Evolutionary conservation across 2,113 vertebrate species (phyloP).

Genomic region (Pleuronectes platessa): DNA sequence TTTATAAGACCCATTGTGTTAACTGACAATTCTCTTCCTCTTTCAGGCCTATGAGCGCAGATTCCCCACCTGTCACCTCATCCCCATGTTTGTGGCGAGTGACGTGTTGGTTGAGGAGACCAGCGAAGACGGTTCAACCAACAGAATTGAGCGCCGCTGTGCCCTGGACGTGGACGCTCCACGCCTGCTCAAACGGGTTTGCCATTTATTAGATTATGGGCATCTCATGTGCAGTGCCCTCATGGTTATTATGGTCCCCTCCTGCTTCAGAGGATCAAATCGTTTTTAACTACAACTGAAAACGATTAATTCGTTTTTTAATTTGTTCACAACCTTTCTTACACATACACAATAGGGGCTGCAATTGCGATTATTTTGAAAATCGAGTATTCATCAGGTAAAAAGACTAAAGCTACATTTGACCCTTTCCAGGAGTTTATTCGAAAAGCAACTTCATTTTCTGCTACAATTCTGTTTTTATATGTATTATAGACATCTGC

Average conservation of each 20-base stretch:
- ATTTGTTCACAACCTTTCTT: background rate
- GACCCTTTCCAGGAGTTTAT: too few species aligned
- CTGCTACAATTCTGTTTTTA: too few species aligned
- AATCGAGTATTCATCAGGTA: too few species aligned
- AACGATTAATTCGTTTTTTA: too few species aligned
- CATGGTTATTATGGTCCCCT: background rate
- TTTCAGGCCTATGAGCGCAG: constrained; percentile 94
- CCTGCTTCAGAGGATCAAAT: background rate
- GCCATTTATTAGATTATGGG: background rate
- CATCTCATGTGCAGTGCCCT: background rate
- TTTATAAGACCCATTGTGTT: background rate
- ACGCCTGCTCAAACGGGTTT: constrained; percentile 92
- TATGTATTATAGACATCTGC: too few species aligned
- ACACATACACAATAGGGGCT: background rate
- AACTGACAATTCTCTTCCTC: background rate
- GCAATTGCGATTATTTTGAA: too few species aligned
- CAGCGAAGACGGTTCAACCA: constrained; percentile 87
- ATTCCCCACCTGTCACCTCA: constrained; percentile 95
- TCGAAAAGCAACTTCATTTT: too few species aligned
- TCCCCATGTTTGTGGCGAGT: constrained; percentile 97
- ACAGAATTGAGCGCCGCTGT: constrained; percentile 89
- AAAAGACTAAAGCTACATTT: too few species aligned
- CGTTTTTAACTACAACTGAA: too few species aligned
- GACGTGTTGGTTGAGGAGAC: constrained; percentile 88
- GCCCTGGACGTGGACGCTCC: constrained; percentile 97